Evolutionary conservation across 2,888 invertebrate genomes (phyloP).

Genomic region (Pediacus dermestoides): DNA sequence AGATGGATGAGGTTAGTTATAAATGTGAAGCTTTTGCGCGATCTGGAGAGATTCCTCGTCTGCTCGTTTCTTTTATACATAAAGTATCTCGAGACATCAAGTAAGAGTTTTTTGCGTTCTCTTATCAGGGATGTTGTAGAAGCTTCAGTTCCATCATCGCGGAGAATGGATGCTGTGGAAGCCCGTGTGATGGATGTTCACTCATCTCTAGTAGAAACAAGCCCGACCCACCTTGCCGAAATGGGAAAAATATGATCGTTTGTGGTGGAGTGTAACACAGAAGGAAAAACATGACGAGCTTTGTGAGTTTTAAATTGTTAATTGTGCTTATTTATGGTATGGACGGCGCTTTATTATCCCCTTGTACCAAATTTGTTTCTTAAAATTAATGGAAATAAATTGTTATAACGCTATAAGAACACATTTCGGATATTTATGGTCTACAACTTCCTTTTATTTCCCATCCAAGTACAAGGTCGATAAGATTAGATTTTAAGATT

Average conservation of each 20-base stretch:
- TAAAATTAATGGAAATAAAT: no score
- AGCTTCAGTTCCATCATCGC: constrained; percentile 51
- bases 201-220: constrained; percentile 30
- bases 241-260: constrained; percentile 34
- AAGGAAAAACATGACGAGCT: neutral
- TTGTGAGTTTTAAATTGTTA: no score
- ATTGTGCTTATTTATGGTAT: no score
- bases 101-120: constrained; percentile 41
- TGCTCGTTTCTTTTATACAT: constrained; percentile 50
- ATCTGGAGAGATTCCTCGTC: constrained; percentile 48
- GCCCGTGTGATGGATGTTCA: constrained; percentile 44
- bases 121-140: constrained; percentile 50
- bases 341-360: no score
- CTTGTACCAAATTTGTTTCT: no score
- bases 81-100: constrained; percentile 47
- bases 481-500: no score
- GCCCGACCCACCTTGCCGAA: constrained; percentile 23
- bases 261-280: no score
- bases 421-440: no score
- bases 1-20: constrained; percentile 56
- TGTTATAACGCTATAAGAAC: no score
- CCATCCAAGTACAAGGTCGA: no score
- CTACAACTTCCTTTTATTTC: no score
- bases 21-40: constrained; percentile 54
- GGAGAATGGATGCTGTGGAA: constrained; percentile 35